Evolutionary conservation across 2,888 invertebrate species (phyloP).

Genomic region (Tetragonisca angustula): DNA sequence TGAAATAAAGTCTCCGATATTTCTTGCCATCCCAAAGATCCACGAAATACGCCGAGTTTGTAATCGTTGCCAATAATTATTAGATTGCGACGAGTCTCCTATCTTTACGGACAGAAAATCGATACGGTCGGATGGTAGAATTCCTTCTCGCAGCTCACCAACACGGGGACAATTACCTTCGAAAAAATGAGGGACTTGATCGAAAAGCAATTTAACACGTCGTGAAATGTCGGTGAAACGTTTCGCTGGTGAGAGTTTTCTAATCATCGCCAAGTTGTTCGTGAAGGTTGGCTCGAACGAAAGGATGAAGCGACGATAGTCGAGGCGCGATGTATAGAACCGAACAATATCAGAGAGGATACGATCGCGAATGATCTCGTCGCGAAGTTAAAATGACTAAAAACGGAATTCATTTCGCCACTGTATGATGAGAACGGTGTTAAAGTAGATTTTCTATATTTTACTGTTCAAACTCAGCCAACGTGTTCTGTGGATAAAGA

Average conservation of each 20-base stretch:
- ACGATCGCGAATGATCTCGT: constrained; percentile 35
- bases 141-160: too few species aligned
- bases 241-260: constrained; percentile 14
- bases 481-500: too few species aligned
- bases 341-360: constrained; percentile 36
- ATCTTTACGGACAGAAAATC: too few species aligned
- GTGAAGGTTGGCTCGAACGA: constrained; percentile 21
- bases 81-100: too few species aligned
- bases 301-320: constrained; percentile 28
- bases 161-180: background rate
- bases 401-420: constrained; percentile 35
- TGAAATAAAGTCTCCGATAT: too few species aligned
- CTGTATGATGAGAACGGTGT: too few species aligned
- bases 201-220: background rate
- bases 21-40: too few species aligned
- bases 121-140: too few species aligned
- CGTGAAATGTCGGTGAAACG: constrained; percentile 34
- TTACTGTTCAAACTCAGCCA: too few species aligned
- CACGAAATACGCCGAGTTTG: too few species aligned
- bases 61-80: too few species aligned
- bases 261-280: constrained; percentile 16
- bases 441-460: background rate
- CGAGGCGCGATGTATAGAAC: constrained; percentile 38
- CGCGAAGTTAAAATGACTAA: constrained; percentile 25
- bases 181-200: background rate